Evolutionary conservation across 2,113 vertebrate species (phyloP), one percentile per base, ranked within the genome.

Genomic region (Equus quagga): DNA sequence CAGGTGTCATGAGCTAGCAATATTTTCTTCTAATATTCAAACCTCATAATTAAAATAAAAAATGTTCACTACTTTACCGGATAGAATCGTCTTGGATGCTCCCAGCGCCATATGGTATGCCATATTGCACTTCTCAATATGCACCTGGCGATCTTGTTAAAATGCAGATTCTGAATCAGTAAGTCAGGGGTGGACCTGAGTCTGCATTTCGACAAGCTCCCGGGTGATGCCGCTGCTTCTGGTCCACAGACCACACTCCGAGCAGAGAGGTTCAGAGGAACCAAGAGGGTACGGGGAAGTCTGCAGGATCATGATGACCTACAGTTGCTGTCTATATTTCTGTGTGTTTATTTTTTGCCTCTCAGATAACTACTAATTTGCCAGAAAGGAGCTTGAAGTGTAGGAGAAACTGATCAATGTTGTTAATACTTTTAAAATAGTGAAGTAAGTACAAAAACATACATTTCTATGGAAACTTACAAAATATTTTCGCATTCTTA

Each of bases 11-110:
- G 44, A 24, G 26, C 9, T 85, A 69, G 76, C 56, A 80, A 60
- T 31, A 76, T 60, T 91, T 89, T 80, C 67, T 84, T 91, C 36
- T 93, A 93, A 70, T 76, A 82, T 84, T 94, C 33, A 96, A 93
- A 70, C 14, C 62, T 49, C 36, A 19, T n/a, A 73, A 94, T 86
- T 54, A 87, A 84, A 90, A 83, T 72, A 21, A 81, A 82, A 89
- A 28, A 80, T 12, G 21, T 44, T 65, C 41, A 62, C 11, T 56
- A 31, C 28, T 46, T 91, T 84, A 51, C 33, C 41, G 7, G 33
- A 33, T 17, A n/a, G 36, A 33, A n/a, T 72, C 31, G 62, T 2
- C 65, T 54, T 54, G 46, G 73, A 79, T 4, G 58, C 26, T n/a
- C 8, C n/a, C 36, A 18, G n/a, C 69, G 51, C 58, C 81, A 64